Base-by-base conservation (phyloP, 1,140 invertebrate genomes). In the Rhyzopertha dominica region DNA sequence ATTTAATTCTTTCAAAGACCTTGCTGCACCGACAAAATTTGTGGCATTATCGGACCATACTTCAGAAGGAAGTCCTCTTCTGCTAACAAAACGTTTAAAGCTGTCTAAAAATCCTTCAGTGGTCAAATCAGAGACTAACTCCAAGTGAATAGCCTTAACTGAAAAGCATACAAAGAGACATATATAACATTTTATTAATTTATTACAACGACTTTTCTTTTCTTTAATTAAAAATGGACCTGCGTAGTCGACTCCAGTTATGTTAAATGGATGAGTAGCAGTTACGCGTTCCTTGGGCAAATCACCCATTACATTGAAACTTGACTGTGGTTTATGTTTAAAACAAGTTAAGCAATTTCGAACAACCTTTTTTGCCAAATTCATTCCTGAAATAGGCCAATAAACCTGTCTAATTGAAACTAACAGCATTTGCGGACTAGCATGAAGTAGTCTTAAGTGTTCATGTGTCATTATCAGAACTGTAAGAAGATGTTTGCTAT, bases 91-190 rank as follows among this genome's bases (percentile, higher is more conserved):
- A 18, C 62, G 29, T 14, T 37, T 20, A 12, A 69, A 57, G 14
- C 52, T 43, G 24, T 48, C 30, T 0, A 65, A 7, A 42, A 65
- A 63, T 8, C 42, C 44, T 18, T 42, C 36, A 4, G 36, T 44
- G 9, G 40, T 48, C 12, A 55, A 23, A 24, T 54, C 53, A 13
- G 44, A 22, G 7, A 51, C 49, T 5, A 63, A 31, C 34, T 71
- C 68, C 28, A 70, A 39, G 47, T 68, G 61, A 7, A 66, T 48
- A 16, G 58, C 59, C 29, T 59, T 59, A 10, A 40, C 53, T 17
- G 36, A 20, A 31, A 65, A 43, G 43, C 56, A 65, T 23, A 62
- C 29, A 46, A 61, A 63, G 29, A 65, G 5, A 47, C 19, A 51
- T 20, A 51, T 59, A 61, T 31, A 55, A 24, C 54, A 54, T 31